Evolutionary conservation across 2,888 invertebrate genomes (phyloP).

Genomic region (Anthophora plumipes): DNA sequence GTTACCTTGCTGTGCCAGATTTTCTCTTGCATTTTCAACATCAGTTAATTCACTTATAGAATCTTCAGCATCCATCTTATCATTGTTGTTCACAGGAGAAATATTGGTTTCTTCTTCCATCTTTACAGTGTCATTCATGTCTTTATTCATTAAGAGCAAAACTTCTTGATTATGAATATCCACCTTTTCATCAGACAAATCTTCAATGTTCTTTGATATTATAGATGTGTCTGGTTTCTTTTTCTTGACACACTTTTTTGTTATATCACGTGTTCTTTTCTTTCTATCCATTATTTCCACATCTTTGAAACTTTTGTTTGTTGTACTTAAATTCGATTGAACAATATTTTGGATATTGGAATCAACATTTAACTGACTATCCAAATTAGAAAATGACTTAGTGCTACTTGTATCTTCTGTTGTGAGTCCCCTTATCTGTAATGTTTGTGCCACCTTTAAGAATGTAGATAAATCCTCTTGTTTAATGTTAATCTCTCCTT

Average conservation of each 20-base stretch:
- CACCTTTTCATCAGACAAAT: constrained; percentile 9
- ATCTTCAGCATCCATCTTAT: constrained; percentile 22
- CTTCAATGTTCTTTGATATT: constrained; percentile 13
- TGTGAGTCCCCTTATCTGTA: constrained; percentile 76
- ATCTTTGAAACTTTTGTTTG: constrained; percentile 18
- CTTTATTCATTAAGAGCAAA: constrained; percentile 27
- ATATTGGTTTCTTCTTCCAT: constrained; percentile 47
- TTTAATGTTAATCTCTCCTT: constrained; percentile 76
- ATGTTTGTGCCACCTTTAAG: constrained; percentile 74
- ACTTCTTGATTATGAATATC: constrained; percentile 41
- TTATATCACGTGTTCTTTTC: constrained; percentile 29
- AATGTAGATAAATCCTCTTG: constrained; percentile 77
- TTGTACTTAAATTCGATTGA: constrained; percentile 28
- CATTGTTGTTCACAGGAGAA: constrained; percentile 25
- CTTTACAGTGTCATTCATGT: constrained; percentile 43
- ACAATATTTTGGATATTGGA: constrained; percentile 9
- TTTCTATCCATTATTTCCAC: constrained; percentile 32
- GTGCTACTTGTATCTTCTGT: constrained; percentile 34
- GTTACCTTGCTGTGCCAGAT: constrained; percentile 52
- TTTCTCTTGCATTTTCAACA: constrained; percentile 31
- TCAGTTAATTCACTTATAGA: background rate
- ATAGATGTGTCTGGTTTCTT: constrained; percentile 26
- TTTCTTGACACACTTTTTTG: constrained; percentile 45
- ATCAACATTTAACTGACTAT: constrained; percentile 16
- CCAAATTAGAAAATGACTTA: constrained; percentile 12